Evolutionary conservation across 2,888 invertebrate genomes (phyloP).

Genomic region (Argynnis bischoffii): DNA sequence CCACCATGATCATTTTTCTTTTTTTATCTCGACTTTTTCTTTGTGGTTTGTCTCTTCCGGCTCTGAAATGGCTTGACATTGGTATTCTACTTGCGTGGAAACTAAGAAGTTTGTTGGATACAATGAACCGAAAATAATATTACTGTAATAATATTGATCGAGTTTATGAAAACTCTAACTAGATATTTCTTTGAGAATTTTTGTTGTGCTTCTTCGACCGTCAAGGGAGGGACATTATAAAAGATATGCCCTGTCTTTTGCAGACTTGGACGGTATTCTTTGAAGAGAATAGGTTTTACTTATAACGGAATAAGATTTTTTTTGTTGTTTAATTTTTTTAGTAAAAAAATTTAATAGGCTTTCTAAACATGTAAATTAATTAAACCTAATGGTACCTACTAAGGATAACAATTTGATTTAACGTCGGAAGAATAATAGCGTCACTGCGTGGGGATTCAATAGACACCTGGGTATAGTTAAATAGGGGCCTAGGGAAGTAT

Average conservation of each 20-base stretch:
- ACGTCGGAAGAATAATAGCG: too few relatives aligned
- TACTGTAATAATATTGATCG: slow-evolving; percentile 5
- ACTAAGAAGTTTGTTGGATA: neutral
- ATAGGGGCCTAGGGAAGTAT: too few relatives aligned
- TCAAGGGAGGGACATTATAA: slow-evolving; percentile 11
- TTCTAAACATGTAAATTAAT: too few relatives aligned
- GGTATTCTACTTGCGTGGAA: slow-evolving; percentile 8
- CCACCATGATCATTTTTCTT: neutral
- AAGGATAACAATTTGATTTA: too few relatives aligned
- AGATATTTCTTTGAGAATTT: slow-evolving; percentile 15
- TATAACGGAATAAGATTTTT: neutral
- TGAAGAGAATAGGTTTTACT: slow-evolving; percentile 5
- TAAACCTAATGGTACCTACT: too few relatives aligned
- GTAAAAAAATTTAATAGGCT: too few relatives aligned
- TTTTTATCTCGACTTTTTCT: slow-evolving; percentile 2
- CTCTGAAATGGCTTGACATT: neutral
- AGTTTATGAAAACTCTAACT: slow-evolving; percentile 7
- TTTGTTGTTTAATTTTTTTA: neutral
- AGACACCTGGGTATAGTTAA: too few relatives aligned
- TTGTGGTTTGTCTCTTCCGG: neutral
- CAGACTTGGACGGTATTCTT: slow-evolving; percentile 3
- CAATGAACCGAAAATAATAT: slow-evolving; percentile 4
- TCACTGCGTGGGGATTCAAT: too few relatives aligned
- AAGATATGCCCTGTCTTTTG: slow-evolving; percentile 15
- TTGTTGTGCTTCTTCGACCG: slow-evolving; percentile 4